Evolutionary conservation across 2,888 invertebrate genomes (phyloP), one percentile per base, ranked within the genome.

Genomic region (Phania funesta): DNA sequence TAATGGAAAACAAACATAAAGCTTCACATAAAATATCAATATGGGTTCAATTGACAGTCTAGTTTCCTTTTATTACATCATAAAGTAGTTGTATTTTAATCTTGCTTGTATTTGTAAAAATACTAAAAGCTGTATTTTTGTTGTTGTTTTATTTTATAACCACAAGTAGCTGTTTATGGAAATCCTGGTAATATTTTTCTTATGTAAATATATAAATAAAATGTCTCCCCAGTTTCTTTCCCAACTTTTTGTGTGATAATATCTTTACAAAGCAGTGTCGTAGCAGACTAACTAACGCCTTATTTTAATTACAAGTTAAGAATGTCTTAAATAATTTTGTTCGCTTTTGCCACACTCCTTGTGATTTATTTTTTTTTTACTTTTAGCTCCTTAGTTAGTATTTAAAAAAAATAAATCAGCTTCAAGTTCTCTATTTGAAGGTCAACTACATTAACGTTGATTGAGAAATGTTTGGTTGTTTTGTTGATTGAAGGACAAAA

Each of bases 1-100:
- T 38, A 86, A 87, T 86, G 84, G 85, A 85, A 68, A 65, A 64
- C 16, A 44, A 65, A 79, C 58, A 65, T 48, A 65, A 52, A 46
- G 35, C 41, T 62, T 58, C 70, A 50, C 62, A 68, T 80, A 62
- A 70, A 76, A 70, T 76, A 70, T 68, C 80, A 70, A 80, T 64
- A 60, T 70, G 78, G 44, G 50, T 62, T 56, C 64, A 80, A 75
- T 68, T 62, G 56, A 56, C 50, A 62, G 75, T 75, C 62, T 38
- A 56, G 48, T 70, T 64, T 56, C 48, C 16, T 68, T 68, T 64
- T 68, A 68, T 56, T 54, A 50, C 48, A 75, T 35, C n/a, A 35
- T 35, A 18, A n/a, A 46, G 26, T 46, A 18, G 71, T 50, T n/a
- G 41, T 52, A 38, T 52, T 24, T 7, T 24, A 22, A 16, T 65